Percentiles rank a stretch among this genome's conserved stretches.
These are phyloP conservation scores for Sylvilagus bachmani DNA, from an alignment of 2,113 vertebrate genomes.

Conservation along the genomic window DNA sequence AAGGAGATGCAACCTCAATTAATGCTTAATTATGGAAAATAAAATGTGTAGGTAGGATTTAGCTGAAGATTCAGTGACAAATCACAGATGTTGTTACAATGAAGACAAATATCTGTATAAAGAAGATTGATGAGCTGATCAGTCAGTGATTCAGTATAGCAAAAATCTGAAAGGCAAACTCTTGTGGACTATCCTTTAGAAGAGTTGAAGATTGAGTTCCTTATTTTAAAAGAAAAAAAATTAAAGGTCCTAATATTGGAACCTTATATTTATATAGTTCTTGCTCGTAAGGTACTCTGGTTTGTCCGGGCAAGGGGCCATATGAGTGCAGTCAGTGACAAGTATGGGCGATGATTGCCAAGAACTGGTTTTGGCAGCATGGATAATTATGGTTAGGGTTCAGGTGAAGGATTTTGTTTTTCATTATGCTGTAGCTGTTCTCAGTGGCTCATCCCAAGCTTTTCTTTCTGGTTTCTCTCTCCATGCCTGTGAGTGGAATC, in stretches of 20 bases:
- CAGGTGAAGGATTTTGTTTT: not conserved
- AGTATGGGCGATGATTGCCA: not conserved
- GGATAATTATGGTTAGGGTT: not conserved
- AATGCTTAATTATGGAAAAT: constrained; percentile 23
- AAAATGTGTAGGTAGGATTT: not conserved
- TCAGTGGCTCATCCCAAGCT: not conserved
- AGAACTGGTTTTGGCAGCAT: not conserved
- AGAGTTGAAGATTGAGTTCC: not conserved
- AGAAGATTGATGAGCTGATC: constrained; percentile 37
- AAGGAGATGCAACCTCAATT: constrained; percentile 48
- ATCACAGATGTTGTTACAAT: constrained; percentile 38
- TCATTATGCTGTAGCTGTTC: not conserved
- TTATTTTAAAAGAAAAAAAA: constrained; percentile 44
- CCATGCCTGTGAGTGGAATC: not conserved
- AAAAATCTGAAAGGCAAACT: constrained; percentile 42
- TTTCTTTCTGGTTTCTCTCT: constrained; percentile 22
- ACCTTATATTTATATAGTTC: not conserved
- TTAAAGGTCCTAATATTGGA: not conserved
- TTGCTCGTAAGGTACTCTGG: not conserved
- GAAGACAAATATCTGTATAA: constrained; percentile 39
- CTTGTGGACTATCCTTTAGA: not conserved
- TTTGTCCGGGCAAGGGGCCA: not conserved
- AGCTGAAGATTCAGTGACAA: not conserved
- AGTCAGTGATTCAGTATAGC: not conserved
- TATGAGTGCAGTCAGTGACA: not conserved